These are phyloP conservation scores for Pampus argenteus DNA, from an alignment of 2,797 vertebrate genomes.

Conservation along the genomic window DNA sequence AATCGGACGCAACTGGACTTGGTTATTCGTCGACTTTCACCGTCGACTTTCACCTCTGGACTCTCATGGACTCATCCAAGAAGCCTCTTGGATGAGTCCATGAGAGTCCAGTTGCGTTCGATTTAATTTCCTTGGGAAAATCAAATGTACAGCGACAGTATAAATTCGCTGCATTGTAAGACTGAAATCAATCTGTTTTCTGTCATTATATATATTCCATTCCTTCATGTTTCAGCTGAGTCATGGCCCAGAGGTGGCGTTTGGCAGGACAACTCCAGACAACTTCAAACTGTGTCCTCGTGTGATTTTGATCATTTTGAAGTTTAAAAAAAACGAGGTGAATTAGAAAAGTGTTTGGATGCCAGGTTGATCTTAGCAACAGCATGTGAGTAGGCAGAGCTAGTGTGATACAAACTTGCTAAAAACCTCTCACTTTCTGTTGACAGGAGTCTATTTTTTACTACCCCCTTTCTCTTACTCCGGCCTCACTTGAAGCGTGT, in stretches of 20 bases:
- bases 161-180: background rate
- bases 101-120: too few relatives aligned
- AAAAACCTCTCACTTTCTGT: conserved; percentile 41
- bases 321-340: conserved; percentile 31
- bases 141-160: accelerated
- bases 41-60: too few relatives aligned
- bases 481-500: conserved; percentile 21
- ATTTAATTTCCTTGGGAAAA: too few relatives aligned
- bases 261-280: background rate
- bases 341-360: conserved; percentile 25
- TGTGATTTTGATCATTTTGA: conserved; percentile 27
- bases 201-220: background rate
- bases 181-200: background rate
- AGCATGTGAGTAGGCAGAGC: conserved; percentile 72
- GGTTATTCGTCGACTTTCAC: too few relatives aligned
- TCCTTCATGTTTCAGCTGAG: background rate
- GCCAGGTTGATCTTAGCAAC: conserved; percentile 59
- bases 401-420: conserved; percentile 54
- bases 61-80: too few relatives aligned
- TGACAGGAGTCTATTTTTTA: conserved; percentile 12
- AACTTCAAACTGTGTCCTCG: conserved; percentile 1
- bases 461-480: conserved; percentile 24
- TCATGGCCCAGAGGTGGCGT: background rate
- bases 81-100: too few relatives aligned
- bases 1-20: too few relatives aligned